Conservation (phyloP, 2,113 vertebrate genomes). For the Plestiodon gilberti region DNA sequence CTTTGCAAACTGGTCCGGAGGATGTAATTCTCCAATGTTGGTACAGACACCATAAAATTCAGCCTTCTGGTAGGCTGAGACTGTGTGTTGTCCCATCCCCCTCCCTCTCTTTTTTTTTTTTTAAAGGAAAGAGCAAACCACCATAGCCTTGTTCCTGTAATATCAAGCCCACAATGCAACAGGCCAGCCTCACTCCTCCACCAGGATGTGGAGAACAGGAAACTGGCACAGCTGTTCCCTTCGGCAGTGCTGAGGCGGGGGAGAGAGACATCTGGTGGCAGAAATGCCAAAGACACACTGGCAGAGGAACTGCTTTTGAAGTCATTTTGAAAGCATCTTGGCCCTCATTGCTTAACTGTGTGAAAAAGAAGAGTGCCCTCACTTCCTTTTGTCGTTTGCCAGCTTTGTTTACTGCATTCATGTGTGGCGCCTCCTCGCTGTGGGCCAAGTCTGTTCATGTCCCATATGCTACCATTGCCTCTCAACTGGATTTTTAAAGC, state of each 20-base stretch:
- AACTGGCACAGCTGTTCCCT: slow-evolving; percentile 13
- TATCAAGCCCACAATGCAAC: slow-evolving; percentile 22
- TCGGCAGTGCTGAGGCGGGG: not conserved
- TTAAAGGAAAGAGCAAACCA: not conserved
- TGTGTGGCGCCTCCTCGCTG: not conserved
- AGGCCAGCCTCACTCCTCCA: not conserved
- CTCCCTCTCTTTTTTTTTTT: not conserved
- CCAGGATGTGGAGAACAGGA: slow-evolving; percentile 29
- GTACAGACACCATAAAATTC: not conserved
- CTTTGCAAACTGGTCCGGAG: not conserved
- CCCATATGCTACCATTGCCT: no score
- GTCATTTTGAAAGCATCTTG: not conserved
- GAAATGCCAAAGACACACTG: not conserved
- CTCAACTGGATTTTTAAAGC: no score
- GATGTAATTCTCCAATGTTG: not conserved
- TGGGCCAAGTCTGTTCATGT: not conserved
- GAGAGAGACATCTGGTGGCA: slow-evolving; percentile 4
- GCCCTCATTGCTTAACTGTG: accelerated
- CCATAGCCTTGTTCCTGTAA: not conserved
- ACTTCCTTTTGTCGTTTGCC: no score
- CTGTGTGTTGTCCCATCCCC: not conserved
- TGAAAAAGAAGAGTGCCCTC: not conserved
- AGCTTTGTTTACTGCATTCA: not conserved
- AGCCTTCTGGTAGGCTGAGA: not conserved
- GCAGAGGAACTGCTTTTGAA: not conserved